These are phyloP conservation scores for Drosophila quasianomalipes DNA, from an alignment of 2,888 invertebrate genomes.

Conservation along the genomic window DNA sequence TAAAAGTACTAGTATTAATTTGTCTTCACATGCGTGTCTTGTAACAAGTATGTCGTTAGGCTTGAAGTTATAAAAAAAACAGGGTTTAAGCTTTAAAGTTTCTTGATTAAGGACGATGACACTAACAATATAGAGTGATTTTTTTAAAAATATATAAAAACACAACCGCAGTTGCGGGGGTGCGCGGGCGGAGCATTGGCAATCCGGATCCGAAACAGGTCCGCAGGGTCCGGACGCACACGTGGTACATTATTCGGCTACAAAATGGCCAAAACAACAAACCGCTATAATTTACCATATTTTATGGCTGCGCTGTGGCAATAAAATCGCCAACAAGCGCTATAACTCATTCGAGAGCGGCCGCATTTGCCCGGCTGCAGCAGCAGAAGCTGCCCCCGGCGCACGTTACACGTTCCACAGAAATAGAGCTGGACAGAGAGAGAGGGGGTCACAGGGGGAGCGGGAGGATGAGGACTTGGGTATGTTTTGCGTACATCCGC, in stretches of 20 bases:
- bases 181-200: constrained; percentile 32
- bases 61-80: background rate
- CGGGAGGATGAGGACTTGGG: constrained; percentile 30
- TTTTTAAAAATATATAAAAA: constrained; percentile 41
- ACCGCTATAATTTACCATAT: constrained; percentile 85
- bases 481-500: constrained; percentile 64
- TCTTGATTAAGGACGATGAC: constrained; percentile 7
- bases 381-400: constrained; percentile 68
- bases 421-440: background rate
- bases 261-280: constrained; percentile 85
- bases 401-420: constrained; percentile 61
- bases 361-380: constrained; percentile 34
- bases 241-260: constrained; percentile 83
- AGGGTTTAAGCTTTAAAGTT: background rate
- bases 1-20: background rate
- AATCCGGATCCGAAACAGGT: constrained; percentile 64
- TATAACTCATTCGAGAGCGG: constrained; percentile 84
- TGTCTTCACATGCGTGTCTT: background rate
- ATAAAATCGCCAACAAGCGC: constrained; percentile 85
- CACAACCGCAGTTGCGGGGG: constrained; percentile 64
- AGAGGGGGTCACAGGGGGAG: background rate
- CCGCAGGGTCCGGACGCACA: constrained; percentile 74
- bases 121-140: constrained; percentile 23
- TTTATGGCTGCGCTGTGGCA: constrained; percentile 85
- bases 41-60: background rate